phyloP scores from a whole-genome alignment of 2,797 vertebrate genomes.

The Leptoclinus maculatus region DNA sequence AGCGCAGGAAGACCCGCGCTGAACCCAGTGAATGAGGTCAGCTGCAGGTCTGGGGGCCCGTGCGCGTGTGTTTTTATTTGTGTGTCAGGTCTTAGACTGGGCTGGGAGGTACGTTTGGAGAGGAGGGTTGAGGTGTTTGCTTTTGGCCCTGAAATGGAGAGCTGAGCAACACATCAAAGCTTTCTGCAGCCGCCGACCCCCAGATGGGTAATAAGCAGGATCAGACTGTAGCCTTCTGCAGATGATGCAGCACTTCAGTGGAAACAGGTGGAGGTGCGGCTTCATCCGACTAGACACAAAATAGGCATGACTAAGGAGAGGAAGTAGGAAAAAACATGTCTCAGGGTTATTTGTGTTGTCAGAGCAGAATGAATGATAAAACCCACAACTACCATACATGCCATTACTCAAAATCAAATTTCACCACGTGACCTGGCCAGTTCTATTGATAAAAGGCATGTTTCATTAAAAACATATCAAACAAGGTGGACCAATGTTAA shows the following conservation, averaged over 20 bases:
- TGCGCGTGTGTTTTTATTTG: constrained; percentile 18
- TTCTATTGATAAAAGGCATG: not conserved
- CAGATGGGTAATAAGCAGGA: constrained; percentile 50
- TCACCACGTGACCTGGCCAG: not conserved
- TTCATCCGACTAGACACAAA: not conserved
- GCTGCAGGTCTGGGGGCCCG: constrained; percentile 24
- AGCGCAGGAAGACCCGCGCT: constrained; percentile 8
- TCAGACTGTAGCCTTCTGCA: constrained; percentile 31
- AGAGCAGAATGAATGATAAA: not conserved
- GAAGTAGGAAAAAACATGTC: not conserved
- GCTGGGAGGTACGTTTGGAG: constrained; percentile 33
- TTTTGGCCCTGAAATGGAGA: constrained; percentile 48
- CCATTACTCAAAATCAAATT: not conserved
- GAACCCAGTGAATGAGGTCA: constrained; percentile 51
- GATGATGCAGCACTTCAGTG: constrained; percentile 22
- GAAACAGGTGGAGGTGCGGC: constrained; percentile 8
- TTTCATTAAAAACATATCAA: constrained; percentile 13
- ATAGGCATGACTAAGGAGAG: not conserved
- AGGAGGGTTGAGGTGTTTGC: constrained; percentile 27
- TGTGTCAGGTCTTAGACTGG: constrained; percentile 15
- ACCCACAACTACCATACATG: not conserved
- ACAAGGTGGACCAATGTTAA: not conserved
- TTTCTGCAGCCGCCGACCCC: constrained; percentile 24
- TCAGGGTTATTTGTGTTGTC: not conserved
- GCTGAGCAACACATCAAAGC: constrained; percentile 62